Conservation (phyloP, 2,113 vertebrate species). For the Tichodroma muraria region DNA sequence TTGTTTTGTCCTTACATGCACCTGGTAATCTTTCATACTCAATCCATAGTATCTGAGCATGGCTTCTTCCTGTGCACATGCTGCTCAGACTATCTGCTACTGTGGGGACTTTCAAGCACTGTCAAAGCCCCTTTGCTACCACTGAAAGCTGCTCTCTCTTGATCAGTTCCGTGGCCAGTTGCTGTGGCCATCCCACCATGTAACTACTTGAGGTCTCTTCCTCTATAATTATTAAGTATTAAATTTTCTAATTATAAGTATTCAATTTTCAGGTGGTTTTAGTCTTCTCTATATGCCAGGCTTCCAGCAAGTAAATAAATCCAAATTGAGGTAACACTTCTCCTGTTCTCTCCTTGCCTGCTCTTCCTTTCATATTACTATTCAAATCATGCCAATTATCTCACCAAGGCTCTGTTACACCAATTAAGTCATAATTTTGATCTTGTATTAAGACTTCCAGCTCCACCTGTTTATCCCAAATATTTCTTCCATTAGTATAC, state of each 20-base stretch:
- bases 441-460: conserved; percentile 18
- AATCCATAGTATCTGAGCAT: not conserved
- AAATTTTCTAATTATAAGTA: no score
- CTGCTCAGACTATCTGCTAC: not conserved
- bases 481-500: conserved; percentile 1
- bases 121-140: not conserved
- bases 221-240: no score
- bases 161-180: not conserved
- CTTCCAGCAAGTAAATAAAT: not conserved
- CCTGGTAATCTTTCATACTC: not conserved
- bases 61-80: not conserved
- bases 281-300: not conserved
- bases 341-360: not conserved
- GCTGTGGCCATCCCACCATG: not conserved
- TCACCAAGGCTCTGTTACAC: conserved; percentile 11
- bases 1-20: not conserved
- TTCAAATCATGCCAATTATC: not conserved
- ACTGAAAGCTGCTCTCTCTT: not conserved
- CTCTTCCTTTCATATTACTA: conserved; percentile 22
- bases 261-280: not conserved
- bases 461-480: conserved; percentile 27
- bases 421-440: conserved; percentile 49
- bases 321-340: not conserved
- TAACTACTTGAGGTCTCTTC: not conserved
- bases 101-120: not conserved